Percentiles rank a stretch among this genome's conserved stretches.
Evolutionary conservation across 2,888 invertebrate genomes (phyloP).

Genomic region (Pseudococcus longispinus): DNA sequence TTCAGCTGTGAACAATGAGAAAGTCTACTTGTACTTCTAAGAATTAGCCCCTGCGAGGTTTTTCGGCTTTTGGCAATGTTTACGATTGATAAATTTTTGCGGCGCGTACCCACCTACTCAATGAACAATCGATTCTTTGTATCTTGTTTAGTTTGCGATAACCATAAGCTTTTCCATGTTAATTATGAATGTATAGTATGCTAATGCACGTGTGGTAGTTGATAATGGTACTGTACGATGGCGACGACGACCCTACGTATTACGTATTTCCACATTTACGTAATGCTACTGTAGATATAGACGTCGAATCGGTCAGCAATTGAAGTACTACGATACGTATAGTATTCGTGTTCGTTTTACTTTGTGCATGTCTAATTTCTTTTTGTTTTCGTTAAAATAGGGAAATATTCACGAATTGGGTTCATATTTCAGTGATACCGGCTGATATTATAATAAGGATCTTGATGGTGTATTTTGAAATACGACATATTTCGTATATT

Average conservation of each 20-base stretch:
- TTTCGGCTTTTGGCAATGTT: background rate
- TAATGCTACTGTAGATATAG: too few relatives aligned
- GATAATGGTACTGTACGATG: background rate
- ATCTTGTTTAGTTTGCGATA: slow-evolving; percentile 1
- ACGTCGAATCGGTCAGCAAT: background rate
- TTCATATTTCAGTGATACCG: background rate
- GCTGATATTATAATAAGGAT: too few relatives aligned
- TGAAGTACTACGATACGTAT: background rate
- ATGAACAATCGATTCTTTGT: slow-evolving; percentile 1
- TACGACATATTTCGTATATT: too few relatives aligned
- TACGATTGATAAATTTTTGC: background rate
- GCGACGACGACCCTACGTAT: background rate
- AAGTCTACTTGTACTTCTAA: background rate
- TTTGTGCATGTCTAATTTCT: background rate
- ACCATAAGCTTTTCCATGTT: background rate
- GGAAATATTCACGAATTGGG: background rate
- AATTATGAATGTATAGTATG: background rate
- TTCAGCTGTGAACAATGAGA: background rate
- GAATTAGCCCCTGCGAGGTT: background rate
- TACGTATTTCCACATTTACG: background rate
- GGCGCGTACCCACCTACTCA: background rate
- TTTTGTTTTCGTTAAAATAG: background rate
- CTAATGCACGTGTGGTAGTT: background rate
- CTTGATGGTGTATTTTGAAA: too few relatives aligned
- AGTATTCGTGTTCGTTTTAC: background rate